Conservation (phyloP, 2,113 vertebrate genomes). For the Aptenodytes patagonicus region DNA sequence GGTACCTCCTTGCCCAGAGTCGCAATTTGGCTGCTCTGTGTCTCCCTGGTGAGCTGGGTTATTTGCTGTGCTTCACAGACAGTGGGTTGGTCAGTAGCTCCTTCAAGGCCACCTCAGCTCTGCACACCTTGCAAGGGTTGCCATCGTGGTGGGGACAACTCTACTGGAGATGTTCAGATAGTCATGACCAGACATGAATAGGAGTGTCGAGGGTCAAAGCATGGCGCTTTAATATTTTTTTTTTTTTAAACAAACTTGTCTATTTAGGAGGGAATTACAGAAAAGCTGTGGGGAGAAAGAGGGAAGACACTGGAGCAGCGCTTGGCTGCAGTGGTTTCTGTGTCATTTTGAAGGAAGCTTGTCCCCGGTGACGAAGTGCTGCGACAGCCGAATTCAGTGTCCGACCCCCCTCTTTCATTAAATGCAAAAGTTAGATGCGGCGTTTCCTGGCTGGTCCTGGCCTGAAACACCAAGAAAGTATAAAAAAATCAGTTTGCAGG, state of each 20-base stretch:
- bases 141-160: background rate
- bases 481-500: background rate
- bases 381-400: background rate
- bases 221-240: background rate
- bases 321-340: background rate
- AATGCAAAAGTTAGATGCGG: background rate
- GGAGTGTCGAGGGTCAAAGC: background rate
- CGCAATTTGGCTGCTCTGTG: background rate
- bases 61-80: background rate
- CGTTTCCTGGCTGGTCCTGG: background rate
- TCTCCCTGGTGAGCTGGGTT: background rate
- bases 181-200: background rate
- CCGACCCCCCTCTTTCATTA: rapidly evolving
- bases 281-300: background rate
- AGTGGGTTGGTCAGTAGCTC: background rate
- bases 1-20: background rate
- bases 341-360: background rate
- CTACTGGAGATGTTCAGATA: background rate
- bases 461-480: background rate
- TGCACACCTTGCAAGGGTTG: background rate
- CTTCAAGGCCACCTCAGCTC: background rate
- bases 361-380: background rate
- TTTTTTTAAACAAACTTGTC: background rate
- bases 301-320: background rate
- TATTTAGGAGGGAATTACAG: background rate